Base-by-base conservation (phyloP, 1,140 invertebrate species). In the Listronotus bonariensis region DNA sequence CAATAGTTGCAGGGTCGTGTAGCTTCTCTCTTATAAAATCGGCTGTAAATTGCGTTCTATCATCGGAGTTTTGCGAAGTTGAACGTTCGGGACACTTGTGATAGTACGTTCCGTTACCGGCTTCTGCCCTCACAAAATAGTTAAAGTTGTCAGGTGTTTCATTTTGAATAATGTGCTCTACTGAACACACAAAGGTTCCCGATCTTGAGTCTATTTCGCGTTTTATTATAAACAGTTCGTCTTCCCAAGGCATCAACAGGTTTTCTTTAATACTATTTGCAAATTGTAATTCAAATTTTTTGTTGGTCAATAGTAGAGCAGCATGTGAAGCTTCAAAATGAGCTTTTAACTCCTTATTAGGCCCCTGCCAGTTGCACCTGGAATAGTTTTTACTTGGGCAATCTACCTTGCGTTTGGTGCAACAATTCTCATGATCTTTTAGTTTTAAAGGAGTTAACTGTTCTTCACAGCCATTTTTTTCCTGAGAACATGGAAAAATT, bases 171-270 rank as follows among this genome's bases (percentile, higher is more conserved):
- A 69, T 11, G 41, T 67, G 65, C 20, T 65, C 26, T 1, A 68
- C 57, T 6, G 53, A 67, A 46, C 70, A 72, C 38, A 48, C 38
- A 40, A 72, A 62, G 15, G 54, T 54, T 17, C 48, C 54, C 42
- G 38, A 65, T 14, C 20, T 40, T 3, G 43, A 26, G 52, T 74
- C 71, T 9, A 70, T 63, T 53, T 72, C 65, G 32, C 64, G 65
- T 38, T 69, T 68, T 18, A 70, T 32, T 20, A 68, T 38, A 51
- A 74, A 74, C n/a, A 68, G 18, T 38, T 70, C 65, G 42, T 72
- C 43, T 26, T 65, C 36, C 49, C 54, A 43, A 10, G 32, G 12
- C n/a, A 74, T 20, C 6, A 76, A 15, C n/a, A 67, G 54, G 45
- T 65, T 68, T 20, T 67, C 65, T 40, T 69, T 62, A 43, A 70